A percentile compares a stretch with the other conserved stretches of the same genome.
Conservation (phyloP, 2,888 invertebrate genomes). For the Ectemnius lituratus region DNA sequence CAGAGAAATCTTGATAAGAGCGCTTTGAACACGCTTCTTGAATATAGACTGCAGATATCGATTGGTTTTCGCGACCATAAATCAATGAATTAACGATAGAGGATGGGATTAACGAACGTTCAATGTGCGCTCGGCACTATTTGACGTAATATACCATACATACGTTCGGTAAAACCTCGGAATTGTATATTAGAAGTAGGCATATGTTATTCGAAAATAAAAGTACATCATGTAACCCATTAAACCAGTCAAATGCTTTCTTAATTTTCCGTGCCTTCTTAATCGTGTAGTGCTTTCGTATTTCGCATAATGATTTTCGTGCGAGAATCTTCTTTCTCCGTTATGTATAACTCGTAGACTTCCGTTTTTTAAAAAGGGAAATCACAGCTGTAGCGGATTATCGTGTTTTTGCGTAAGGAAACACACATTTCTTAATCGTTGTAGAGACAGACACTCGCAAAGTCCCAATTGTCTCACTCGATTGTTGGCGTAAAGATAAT, state of each 20-base stretch:
- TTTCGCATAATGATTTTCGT: slow-evolving; percentile 41
- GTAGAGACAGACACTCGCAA: background rate
- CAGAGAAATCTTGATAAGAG: slow-evolving; percentile 11
- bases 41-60: slow-evolving; percentile 30
- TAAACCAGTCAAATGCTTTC: slow-evolving; percentile 67
- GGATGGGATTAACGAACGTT: slow-evolving; percentile 25
- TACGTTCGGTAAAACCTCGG: slow-evolving; percentile 46
- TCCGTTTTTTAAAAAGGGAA: background rate
- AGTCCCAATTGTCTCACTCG: background rate
- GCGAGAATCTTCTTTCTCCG: slow-evolving; percentile 30
- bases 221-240: slow-evolving; percentile 54
- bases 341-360: slow-evolving; percentile 3
- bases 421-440: background rate
- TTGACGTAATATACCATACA: slow-evolving; percentile 18
- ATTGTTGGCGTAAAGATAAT: background rate
- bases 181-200: slow-evolving; percentile 68
- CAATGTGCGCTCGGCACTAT: slow-evolving; percentile 32
- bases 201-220: slow-evolving; percentile 62
- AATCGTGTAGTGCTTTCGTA: slow-evolving; percentile 50
- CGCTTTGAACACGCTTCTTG: slow-evolving; percentile 23
- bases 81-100: slow-evolving; percentile 14
- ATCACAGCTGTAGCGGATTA: background rate
- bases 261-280: slow-evolving; percentile 73
- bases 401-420: background rate
- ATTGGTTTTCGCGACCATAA: slow-evolving; percentile 23